Conservation (phyloP, 2,888 invertebrate genomes). For the Agrenia bidenticulata region DNA sequence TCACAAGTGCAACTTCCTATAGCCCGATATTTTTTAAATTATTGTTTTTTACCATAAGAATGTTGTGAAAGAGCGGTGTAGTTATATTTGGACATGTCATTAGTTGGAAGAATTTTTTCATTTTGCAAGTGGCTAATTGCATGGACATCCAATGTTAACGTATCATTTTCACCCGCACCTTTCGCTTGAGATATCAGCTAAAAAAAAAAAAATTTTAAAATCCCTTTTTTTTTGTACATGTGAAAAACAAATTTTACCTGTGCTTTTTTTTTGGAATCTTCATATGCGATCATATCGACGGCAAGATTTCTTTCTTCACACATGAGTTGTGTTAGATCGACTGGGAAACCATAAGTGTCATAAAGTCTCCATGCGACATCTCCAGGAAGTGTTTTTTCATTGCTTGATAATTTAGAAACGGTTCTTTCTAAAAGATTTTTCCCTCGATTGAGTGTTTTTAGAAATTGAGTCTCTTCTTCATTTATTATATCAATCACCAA, state of each 20-base stretch:
- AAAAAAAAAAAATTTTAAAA: background rate
- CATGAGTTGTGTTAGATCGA: slow-evolving; percentile 97
- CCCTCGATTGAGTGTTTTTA: slow-evolving; percentile 91
- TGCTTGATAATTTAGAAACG: slow-evolving; percentile 71
- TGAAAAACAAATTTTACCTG: slow-evolving; percentile 58
- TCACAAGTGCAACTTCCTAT: too few relatives aligned
- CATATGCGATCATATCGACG: slow-evolving; percentile 88
- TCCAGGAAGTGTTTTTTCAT: slow-evolving; percentile 72
- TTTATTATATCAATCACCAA: slow-evolving; percentile 91
- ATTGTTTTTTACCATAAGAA: slow-evolving; percentile 62
- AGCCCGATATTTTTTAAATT: background rate
- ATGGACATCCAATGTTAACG: slow-evolving; percentile 89
- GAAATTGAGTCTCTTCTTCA: slow-evolving; percentile 95
- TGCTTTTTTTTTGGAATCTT: slow-evolving; percentile 86
- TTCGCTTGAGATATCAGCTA: slow-evolving; percentile 81
- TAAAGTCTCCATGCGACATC: slow-evolving; percentile 98
- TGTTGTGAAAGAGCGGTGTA: slow-evolving; percentile 70
- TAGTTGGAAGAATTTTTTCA: slow-evolving; percentile 72
- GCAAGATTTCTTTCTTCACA: slow-evolving; percentile 88
- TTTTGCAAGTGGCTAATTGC: slow-evolving; percentile 87
- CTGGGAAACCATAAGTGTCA: slow-evolving; percentile 98
- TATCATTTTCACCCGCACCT: slow-evolving; percentile 74
- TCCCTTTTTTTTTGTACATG: slow-evolving; percentile 11
- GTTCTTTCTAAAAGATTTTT: slow-evolving; percentile 87
- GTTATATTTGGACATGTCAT: slow-evolving; percentile 89